Percentiles rank a stretch among this genome's conserved stretches.
Conservation (phyloP, 2,113 vertebrate species). For the Morphnarchus princeps region DNA sequence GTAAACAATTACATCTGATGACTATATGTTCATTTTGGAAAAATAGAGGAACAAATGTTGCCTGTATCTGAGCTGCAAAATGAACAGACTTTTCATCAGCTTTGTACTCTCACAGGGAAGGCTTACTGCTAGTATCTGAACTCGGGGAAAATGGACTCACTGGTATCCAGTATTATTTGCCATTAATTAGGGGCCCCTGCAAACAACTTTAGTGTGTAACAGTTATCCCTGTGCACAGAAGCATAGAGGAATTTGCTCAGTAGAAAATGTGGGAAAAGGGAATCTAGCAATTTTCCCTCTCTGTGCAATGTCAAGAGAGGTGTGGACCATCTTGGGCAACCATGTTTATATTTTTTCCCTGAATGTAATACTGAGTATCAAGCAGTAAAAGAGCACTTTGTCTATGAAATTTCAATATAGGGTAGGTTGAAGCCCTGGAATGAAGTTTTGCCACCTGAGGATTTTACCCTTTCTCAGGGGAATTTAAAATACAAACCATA, state of each 20-base stretch:
- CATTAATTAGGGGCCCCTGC: background rate
- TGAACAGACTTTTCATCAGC: slow-evolving; percentile 1
- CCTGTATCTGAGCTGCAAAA: slow-evolving; percentile 10
- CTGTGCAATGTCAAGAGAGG: fast-evolving
- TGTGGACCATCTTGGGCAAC: background rate
- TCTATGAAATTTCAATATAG: background rate
- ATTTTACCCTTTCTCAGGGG: background rate
- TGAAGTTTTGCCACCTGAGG: background rate
- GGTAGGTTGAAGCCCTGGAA: background rate
- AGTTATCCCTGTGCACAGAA: background rate
- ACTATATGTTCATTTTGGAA: slow-evolving; percentile 18
- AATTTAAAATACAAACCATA: background rate
- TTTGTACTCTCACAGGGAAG: background rate
- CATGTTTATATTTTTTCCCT: background rate
- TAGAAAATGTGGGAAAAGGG: background rate
- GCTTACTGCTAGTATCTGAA: background rate
- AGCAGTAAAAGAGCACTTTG: background rate
- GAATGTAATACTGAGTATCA: background rate
- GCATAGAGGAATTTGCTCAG: background rate
- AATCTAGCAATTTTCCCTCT: background rate
- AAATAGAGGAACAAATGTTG: background rate
- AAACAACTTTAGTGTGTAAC: background rate
- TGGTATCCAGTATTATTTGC: background rate
- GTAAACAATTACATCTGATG: slow-evolving; percentile 48
- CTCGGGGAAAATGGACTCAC: background rate